These are phyloP conservation scores for Papilio machaon DNA, from an alignment of 1,140 invertebrate species.

Conservation along the genomic window DNA sequence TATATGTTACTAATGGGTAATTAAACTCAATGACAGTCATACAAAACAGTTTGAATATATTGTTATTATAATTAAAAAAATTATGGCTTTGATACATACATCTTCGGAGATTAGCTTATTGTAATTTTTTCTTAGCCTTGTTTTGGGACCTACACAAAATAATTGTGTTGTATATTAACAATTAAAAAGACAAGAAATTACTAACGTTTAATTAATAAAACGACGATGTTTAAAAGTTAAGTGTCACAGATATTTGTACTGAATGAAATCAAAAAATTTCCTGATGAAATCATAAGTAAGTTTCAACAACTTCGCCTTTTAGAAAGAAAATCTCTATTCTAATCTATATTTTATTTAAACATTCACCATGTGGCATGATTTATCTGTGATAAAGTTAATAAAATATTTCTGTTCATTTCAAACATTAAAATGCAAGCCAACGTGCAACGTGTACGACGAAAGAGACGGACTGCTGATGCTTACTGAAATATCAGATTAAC, in stretches of 20 bases:
- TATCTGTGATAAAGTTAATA: background rate
- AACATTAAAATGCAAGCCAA: constrained; percentile 45
- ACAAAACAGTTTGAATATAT: constrained; percentile 19
- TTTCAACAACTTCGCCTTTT: too few species aligned
- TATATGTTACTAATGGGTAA: constrained; percentile 52
- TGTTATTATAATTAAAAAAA: constrained; percentile 27
- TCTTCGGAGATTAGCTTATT: background rate
- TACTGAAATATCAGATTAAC: constrained; percentile 35
- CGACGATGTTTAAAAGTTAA: too few species aligned
- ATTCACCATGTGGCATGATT: background rate
- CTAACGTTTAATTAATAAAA: too few species aligned
- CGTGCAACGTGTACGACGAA: constrained; percentile 34
- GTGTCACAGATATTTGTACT: too few species aligned
- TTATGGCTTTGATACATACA: background rate
- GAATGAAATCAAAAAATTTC: too few species aligned
- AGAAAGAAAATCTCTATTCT: background rate
- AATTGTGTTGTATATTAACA: too few species aligned
- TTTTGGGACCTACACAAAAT: too few species aligned
- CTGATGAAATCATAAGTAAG: too few species aligned
- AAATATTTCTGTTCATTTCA: constrained; percentile 26
- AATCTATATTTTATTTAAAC: background rate
- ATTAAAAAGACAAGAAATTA: too few species aligned
- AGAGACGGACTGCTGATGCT: constrained; percentile 34
- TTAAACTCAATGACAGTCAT: constrained; percentile 35
- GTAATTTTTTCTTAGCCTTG: background rate